These are phyloP conservation scores for Entomobrya multifasciata DNA, from an alignment of 2,888 invertebrate species.

Conservation along the genomic window DNA sequence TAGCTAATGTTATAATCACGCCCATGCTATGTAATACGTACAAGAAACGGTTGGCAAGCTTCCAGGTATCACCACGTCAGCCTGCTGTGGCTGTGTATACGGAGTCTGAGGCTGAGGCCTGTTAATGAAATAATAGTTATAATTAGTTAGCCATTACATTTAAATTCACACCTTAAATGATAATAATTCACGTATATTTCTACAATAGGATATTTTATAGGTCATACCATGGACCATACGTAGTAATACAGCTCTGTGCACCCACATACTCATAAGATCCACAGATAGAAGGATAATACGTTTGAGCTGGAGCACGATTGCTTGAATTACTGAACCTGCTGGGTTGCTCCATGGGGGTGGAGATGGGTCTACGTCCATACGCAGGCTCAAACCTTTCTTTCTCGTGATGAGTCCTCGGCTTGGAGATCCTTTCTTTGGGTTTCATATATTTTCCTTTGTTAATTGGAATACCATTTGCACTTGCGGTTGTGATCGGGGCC, in stretches of 20 bases:
- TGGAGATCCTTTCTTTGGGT: not conserved
- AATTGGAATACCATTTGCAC: too few relatives aligned
- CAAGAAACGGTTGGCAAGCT: slow-evolving; percentile 50
- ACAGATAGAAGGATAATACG: not conserved
- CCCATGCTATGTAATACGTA: not conserved
- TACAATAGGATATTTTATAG: not conserved
- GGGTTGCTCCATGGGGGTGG: slow-evolving; percentile 5
- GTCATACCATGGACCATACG: not conserved
- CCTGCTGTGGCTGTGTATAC: not conserved
- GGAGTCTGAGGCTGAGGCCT: not conserved
- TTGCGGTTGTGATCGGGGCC: too few relatives aligned
- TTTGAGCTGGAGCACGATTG: too few relatives aligned
- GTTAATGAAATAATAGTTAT: too few relatives aligned
- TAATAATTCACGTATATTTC: not conserved
- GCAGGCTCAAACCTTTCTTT: not conserved
- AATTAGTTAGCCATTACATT: too few relatives aligned
- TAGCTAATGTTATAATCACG: too few relatives aligned
- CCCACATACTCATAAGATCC: not conserved
- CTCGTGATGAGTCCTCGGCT: not conserved
- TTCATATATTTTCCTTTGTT: too few relatives aligned
- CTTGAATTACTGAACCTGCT: not conserved
- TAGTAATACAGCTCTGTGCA: not conserved
- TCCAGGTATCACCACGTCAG: not conserved
- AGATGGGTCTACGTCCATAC: slow-evolving; percentile 9
- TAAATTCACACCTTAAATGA: too few relatives aligned